phyloP scores from a whole-genome alignment of 2,797 vertebrate species.

The Mormyrops boulengeri region DNA sequence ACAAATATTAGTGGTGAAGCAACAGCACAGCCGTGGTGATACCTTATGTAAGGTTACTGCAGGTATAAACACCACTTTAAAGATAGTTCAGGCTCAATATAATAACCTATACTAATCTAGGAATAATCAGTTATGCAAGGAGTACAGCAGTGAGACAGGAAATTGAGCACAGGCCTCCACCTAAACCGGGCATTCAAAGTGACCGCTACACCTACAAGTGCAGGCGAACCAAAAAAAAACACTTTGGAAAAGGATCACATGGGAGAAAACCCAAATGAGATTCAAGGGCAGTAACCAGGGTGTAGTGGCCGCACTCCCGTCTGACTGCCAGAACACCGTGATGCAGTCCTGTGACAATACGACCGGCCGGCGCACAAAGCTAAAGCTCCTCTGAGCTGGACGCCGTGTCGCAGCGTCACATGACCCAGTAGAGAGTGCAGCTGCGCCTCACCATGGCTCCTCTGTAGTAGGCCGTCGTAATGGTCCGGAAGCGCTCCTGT shows the following conservation, averaged over 20 bases:
- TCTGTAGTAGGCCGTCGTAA: constrained; percentile 96
- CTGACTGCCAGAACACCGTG: neutral
- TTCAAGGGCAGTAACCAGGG: neutral
- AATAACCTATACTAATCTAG: neutral
- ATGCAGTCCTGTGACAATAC: neutral
- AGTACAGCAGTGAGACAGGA: neutral
- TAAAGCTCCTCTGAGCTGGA: neutral
- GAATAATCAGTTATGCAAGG: neutral
- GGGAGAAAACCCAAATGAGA: neutral
- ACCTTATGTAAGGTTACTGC: neutral
- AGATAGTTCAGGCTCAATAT: neutral
- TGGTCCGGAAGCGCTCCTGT: constrained; percentile 96
- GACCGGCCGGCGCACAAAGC: neutral
- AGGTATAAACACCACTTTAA: neutral
- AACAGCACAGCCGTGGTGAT: neutral
- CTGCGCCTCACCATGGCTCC: constrained; percentile 85
- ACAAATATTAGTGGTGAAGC: neutral
- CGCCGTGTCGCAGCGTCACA: neutral
- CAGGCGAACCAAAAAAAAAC: neutral
- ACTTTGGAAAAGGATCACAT: neutral
- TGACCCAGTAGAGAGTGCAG: neutral
- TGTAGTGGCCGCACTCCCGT: neutral
- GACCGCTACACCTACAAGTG: neutral
- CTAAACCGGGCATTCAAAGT: neutral
- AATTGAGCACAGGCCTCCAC: neutral